Evolutionary conservation across 1,140 invertebrate species (phyloP), one percentile per base, ranked within the genome.

Genomic region (Chlorops oryzae): DNA sequence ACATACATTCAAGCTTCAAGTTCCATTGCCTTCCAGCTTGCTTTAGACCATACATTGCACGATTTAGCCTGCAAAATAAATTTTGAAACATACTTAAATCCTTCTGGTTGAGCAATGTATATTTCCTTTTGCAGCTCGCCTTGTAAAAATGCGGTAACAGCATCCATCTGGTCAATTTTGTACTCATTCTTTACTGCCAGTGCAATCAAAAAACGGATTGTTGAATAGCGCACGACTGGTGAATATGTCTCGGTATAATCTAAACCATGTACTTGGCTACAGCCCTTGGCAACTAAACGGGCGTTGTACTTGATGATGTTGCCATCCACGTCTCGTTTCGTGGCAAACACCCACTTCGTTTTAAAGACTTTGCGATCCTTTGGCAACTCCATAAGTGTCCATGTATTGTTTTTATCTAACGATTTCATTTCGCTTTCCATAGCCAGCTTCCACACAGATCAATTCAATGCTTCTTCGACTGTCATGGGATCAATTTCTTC

Each of bases 71-170:
- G 35, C 54, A 52, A 32, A 56, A 47, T 20, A 23, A 28, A n/a
- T 58, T 58, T 59, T 50, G 40, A 59, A 69, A 10, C 73, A 70
- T 63, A 59, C 32, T 38, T 38, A 10, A 20, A 22, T 21, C 27
- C 13, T 7, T 42, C 25, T 4, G 75, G 73, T 48, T 68, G 59
- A 15, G 59, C 54, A 65, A 75, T 74, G 61, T 58, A 76, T 3
- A 76, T 64, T 5, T 74, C 61, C 52, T 68, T 65, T 24, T 65
- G 56, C 57, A 75, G 55, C 2, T 59, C 50, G 47, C 63, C 65
- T 48, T 62, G 57, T 12, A 65, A 37, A 49, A 64, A 72, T 6
- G 69, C 63, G 23, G 61, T 54, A 20, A 61, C 46, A 12, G 59
- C 65, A 62, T 73, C 67, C 58, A 73, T 59, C 22, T 71, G 69